Conservation (phyloP, 2,797 vertebrate genomes). For the Gallinago solitaria region DNA sequence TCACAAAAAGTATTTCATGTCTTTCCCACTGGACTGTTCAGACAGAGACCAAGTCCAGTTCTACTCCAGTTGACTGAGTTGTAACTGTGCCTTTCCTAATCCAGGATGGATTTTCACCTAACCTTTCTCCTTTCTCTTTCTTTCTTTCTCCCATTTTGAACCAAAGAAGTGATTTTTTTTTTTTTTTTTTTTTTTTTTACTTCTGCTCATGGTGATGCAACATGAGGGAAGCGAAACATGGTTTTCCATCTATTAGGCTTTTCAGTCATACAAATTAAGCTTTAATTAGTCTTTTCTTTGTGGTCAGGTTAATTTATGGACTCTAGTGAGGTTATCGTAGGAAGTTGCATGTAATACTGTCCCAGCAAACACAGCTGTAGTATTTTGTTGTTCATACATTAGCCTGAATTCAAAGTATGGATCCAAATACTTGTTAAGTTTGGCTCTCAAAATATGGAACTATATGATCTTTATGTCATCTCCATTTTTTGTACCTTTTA, state of each 20-base stretch:
- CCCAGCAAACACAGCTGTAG: neutral
- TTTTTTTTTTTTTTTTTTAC: neutral
- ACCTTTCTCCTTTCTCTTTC: neutral
- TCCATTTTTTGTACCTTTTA: neutral
- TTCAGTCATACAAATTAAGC: neutral
- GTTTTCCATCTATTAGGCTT: neutral
- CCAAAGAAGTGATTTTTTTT: accelerated
- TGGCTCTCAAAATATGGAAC: neutral
- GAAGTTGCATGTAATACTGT: neutral
- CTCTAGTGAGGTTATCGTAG: neutral
- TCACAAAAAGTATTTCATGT: neutral
- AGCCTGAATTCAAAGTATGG: neutral
- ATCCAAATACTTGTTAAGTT: neutral
- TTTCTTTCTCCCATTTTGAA: neutral
- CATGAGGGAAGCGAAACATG: accelerated
- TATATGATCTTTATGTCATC: neutral
- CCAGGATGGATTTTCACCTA: accelerated
- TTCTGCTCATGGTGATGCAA: neutral
- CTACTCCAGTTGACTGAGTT: neutral
- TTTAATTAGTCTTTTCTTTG: neutral
- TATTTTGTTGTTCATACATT: neutral
- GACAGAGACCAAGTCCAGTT: too few relatives aligned
- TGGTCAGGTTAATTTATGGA: neutral
- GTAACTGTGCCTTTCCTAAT: neutral
- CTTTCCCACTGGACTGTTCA: neutral